phyloP scores from a whole-genome alignment of 2,888 invertebrate genomes.

The Sicus ferrugineus region DNA sequence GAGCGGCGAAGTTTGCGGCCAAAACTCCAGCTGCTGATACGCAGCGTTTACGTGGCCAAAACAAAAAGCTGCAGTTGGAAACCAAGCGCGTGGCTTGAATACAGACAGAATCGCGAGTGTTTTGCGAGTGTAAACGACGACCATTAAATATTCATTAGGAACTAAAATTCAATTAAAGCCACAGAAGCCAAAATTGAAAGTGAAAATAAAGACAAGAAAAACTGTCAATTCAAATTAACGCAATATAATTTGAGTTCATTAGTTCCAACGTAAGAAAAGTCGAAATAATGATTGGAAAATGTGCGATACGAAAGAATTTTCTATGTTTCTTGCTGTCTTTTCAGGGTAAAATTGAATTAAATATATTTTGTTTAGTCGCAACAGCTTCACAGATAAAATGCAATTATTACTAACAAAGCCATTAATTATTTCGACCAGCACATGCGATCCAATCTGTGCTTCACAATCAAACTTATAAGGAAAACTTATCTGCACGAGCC shows the following conservation, averaged over 20 bases:
- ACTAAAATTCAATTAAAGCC: not conserved
- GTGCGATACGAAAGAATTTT: too few species aligned
- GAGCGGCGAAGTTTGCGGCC: too few species aligned
- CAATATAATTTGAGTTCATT: not conserved
- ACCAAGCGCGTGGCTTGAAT: not conserved
- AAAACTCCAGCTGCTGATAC: too few species aligned
- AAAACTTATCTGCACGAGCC: too few species aligned
- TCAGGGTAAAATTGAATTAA: too few species aligned
- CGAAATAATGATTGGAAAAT: too few species aligned
- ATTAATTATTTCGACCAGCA: too few species aligned
- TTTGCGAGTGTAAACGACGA: not conserved
- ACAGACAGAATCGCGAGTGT: not conserved
- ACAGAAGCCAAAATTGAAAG: not conserved
- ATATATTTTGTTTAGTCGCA: too few species aligned
- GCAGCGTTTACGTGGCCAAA: too few species aligned
- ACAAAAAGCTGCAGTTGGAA: too few species aligned
- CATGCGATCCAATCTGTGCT: not conserved
- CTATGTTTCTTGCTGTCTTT: too few species aligned
- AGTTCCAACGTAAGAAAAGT: not conserved
- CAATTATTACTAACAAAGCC: not conserved
- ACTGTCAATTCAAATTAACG: not conserved
- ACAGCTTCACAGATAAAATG: not conserved
- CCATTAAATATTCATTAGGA: not conserved
- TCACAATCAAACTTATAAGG: not conserved
- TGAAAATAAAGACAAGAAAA: not conserved